These are phyloP conservation scores for Eustalomyia histrio DNA, from an alignment of 2,888 invertebrate genomes.

Conservation along the genomic window DNA sequence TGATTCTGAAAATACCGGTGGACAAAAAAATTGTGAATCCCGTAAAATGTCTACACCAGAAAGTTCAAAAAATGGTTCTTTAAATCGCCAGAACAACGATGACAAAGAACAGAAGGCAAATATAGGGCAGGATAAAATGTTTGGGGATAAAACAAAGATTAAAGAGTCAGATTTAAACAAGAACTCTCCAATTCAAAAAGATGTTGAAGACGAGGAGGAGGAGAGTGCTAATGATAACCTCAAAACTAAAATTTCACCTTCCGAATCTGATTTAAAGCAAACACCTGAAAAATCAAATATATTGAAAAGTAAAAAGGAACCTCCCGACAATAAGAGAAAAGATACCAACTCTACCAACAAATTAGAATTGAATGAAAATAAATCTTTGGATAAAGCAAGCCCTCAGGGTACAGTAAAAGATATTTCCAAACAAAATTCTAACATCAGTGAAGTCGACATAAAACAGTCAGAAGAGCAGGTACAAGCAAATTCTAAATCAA, in stretches of 20 bases:
- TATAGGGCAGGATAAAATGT: background rate
- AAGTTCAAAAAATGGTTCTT: background rate
- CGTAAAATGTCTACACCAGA: background rate
- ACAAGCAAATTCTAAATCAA: background rate
- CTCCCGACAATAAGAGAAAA: conserved; percentile 69
- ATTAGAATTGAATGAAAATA: background rate
- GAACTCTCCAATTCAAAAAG: background rate
- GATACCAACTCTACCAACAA: background rate
- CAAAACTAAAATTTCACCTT: background rate
- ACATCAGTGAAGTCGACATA: background rate
- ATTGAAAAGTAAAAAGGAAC: conserved; percentile 71
- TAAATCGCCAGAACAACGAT: background rate
- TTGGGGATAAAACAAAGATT: background rate
- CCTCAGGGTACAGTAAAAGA: background rate
- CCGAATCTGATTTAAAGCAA: conserved; percentile 8
- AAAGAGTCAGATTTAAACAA: conserved; percentile 3
- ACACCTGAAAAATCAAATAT: conserved; percentile 67
- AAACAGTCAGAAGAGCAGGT: background rate
- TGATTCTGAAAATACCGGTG: conserved; percentile 62
- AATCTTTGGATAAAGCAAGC: background rate
- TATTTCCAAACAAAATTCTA: background rate
- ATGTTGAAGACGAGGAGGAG: background rate
- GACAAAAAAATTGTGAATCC: background rate
- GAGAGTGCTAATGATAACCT: background rate
- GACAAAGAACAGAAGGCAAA: conserved; percentile 24